Conservation (phyloP, 2,888 invertebrate genomes). For the Xestia xanthographa region DNA sequence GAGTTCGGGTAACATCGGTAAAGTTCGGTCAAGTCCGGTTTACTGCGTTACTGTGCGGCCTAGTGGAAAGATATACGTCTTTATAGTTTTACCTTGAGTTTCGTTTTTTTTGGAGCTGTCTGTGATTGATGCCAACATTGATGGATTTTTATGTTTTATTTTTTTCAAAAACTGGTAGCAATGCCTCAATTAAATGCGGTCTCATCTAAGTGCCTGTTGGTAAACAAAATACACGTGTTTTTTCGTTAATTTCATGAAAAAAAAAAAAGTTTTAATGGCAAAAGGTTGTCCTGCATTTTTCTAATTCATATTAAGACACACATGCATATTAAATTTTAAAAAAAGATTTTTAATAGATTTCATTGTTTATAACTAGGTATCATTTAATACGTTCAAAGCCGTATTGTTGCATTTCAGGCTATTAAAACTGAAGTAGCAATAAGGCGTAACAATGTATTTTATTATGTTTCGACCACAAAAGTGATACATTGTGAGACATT, state of each 20-base stretch:
- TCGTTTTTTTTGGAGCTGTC: neutral
- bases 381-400: neutral
- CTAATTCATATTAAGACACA: neutral
- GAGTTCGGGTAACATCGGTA: constrained; percentile 56
- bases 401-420: constrained; percentile 39
- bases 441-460: constrained; percentile 60
- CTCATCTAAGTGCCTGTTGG: neutral
- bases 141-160: neutral
- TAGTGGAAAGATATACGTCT: constrained; percentile 80
- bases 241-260: neutral
- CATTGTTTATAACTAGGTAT: neutral
- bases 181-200: neutral
- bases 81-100: constrained; percentile 65
- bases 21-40: constrained; percentile 55
- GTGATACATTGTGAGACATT: constrained; percentile 39
- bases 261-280: neutral
- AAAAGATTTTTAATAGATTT: neutral
- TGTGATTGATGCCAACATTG: neutral
- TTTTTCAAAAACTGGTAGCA: neutral
- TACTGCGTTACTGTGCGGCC: constrained; percentile 73
- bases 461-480: constrained; percentile 35
- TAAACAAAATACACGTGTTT: neutral
- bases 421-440: constrained; percentile 60
- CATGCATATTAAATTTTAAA: neutral
- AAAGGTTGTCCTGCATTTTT: neutral